Evolutionary conservation across 2,113 vertebrate species (phyloP), one percentile per base, ranked within the genome.

Genomic region (Hippocampus barbouri): DNA sequence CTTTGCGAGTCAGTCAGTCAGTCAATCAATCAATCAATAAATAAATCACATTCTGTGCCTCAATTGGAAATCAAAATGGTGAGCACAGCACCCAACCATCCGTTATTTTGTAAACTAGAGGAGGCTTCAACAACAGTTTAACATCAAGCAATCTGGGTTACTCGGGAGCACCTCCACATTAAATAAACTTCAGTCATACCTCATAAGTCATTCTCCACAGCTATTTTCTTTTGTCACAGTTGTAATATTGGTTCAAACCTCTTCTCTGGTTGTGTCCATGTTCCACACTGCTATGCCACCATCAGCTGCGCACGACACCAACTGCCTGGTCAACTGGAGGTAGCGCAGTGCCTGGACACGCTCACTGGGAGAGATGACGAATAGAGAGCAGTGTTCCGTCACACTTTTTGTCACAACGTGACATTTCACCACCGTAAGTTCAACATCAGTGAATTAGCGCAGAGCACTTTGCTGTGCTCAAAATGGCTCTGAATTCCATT

Each of bases 251-350:
- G 62, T n/a, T 14, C 77, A 81, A 84, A 97, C 97, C 96, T 98
- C 97, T 78, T 98, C 94, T 84, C 97, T 90, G 78, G 88, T 93
- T 2, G 94, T 90, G 75, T 99, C 97, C 97, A 99, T 99, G 90
- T 98, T 98, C 97, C 97, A 99, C 80, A 99, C 94, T 0, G 94
- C 95, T n/a, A 99, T 96, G 14, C 94, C 95, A 0, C 97, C 97
- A 47, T 99, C 97, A 0, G 94, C 93, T 6, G 96, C 95, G 75
- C 97, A 99, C 3, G 97, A 97, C 57, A 99, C 79, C 34, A 99
- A 79, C 91, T 98, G 97, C 66, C 95, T 86, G 0, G 95, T 95
- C 81, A 97, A 79, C 71, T 96, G 95, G 16, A 98, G 85, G 87
- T 96, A 99, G 40, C 94, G 93, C 76, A 99, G 64, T 4, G 96